These are phyloP conservation scores for Eupithecia centaureata DNA, from an alignment of 2,888 invertebrate genomes.

Conservation along the genomic window DNA sequence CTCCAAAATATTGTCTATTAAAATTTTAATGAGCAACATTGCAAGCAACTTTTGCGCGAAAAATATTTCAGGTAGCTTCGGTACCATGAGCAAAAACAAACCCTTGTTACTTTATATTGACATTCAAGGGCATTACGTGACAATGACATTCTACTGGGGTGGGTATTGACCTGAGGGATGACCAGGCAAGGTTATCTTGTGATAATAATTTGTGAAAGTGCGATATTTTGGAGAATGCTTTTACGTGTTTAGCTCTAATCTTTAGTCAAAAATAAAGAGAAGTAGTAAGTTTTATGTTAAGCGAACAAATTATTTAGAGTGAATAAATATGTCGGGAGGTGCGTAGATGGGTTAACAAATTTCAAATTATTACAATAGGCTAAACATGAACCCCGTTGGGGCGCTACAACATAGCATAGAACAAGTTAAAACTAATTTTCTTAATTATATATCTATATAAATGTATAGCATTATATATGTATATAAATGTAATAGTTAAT, in stretches of 20 bases:
- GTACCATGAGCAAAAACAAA: not conserved
- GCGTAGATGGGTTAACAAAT: too few relatives aligned
- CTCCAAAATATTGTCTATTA: not conserved
- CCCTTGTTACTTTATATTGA: slow-evolving; percentile 9
- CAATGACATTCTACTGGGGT: slow-evolving; percentile 12
- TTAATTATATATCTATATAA: too few relatives aligned
- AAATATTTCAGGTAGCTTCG: slow-evolving; percentile 9
- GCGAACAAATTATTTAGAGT: too few relatives aligned
- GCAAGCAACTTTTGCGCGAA: slow-evolving; percentile 1
- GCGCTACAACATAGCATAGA: too few relatives aligned
- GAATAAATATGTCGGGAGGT: too few relatives aligned
- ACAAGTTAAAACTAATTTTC: too few relatives aligned
- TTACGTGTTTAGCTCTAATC: not conserved
- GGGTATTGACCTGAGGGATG: slow-evolving; percentile 7
- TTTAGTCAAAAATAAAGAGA: too few relatives aligned
- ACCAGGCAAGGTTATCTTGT: slow-evolving; percentile 6
- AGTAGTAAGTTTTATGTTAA: too few relatives aligned
- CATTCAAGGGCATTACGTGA: slow-evolving; percentile 4
- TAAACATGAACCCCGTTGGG: too few relatives aligned
- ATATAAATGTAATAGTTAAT: too few relatives aligned
- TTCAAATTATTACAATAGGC: too few relatives aligned
- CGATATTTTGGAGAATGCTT: not conserved
- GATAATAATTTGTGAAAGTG: not conserved
- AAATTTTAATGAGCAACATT: slow-evolving; percentile 2
- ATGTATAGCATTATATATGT: too few relatives aligned